Conservation (phyloP, 1,140 invertebrate species). For the Nixonia krombeini region DNA sequence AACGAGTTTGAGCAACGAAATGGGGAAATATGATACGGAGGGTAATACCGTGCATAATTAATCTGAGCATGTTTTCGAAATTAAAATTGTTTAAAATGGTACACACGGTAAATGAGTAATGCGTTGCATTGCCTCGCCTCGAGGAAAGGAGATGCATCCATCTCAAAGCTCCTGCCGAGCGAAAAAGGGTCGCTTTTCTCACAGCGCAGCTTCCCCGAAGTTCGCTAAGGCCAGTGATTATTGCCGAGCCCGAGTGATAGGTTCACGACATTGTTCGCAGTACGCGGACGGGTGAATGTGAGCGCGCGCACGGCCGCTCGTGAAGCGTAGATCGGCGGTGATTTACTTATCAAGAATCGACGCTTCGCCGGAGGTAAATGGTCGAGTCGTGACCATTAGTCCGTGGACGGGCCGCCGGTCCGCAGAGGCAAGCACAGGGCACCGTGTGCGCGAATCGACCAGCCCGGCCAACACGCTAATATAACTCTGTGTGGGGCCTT, state of each 20-base stretch:
- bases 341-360: constrained; percentile 72
- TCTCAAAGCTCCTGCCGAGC: no score
- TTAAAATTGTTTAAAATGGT: not conserved
- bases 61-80: not conserved
- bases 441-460: constrained; percentile 51
- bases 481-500: constrained; percentile 60
- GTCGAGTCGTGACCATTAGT: constrained; percentile 72
- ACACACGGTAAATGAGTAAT: no score
- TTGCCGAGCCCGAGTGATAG: constrained; percentile 31
- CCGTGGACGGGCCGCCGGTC: constrained; percentile 49
- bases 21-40: no score
- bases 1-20: no score
- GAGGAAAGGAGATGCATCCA: no score
- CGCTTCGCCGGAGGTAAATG: constrained; percentile 71
- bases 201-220: constrained; percentile 6
- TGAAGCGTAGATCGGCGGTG: constrained; percentile 68
- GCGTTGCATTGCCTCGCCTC: no score
- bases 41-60: no score
- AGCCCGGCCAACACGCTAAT: constrained; percentile 52
- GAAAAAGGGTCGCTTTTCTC: constrained; percentile 17
- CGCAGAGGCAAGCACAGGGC: constrained; percentile 36
- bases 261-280: constrained; percentile 20
- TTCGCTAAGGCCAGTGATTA: constrained; percentile 22
- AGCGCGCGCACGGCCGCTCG: constrained; percentile 43
- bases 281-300: constrained; percentile 3